A percentile compares a stretch with the other conserved stretches of the same genome.
phyloP scores from a whole-genome alignment of 2,113 vertebrate species.

The Stigmatopora argus region DNA sequence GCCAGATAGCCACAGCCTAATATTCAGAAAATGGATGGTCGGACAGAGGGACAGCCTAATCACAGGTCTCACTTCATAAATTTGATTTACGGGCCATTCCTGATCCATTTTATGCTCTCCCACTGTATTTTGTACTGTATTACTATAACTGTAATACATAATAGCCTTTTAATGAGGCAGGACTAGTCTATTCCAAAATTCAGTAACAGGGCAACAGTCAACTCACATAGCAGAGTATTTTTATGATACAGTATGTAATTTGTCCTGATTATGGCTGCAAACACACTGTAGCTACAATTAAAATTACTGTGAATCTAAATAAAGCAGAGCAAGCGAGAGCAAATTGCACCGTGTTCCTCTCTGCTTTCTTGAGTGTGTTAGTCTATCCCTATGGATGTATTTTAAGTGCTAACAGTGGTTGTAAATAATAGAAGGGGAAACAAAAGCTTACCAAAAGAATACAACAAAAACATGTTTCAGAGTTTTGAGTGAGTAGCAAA shows the following conservation, averaged over 20 bases:
- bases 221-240: neutral
- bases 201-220: neutral
- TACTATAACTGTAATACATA: neutral
- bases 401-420: constrained; percentile 15
- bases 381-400: constrained; percentile 14
- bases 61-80: neutral
- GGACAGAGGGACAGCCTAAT: too few relatives aligned
- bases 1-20: too few relatives aligned
- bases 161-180: neutral
- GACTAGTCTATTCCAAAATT: neutral
- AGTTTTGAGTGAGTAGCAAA: too few relatives aligned
- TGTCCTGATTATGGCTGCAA: neutral
- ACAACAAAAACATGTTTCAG: too few relatives aligned
- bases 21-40: too few relatives aligned
- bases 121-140: neutral
- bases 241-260: neutral
- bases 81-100: neutral
- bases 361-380: constrained; percentile 13
- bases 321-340: neutral
- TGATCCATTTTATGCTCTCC: neutral
- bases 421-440: constrained; percentile 39
- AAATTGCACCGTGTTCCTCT: constrained; percentile 2
- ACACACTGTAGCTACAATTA: neutral
- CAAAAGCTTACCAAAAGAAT: constrained; percentile 18
- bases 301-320: neutral